Evolutionary conservation across 2,113 vertebrate species (phyloP).

Genomic region (Tragelaphus strepsiceros): DNA sequence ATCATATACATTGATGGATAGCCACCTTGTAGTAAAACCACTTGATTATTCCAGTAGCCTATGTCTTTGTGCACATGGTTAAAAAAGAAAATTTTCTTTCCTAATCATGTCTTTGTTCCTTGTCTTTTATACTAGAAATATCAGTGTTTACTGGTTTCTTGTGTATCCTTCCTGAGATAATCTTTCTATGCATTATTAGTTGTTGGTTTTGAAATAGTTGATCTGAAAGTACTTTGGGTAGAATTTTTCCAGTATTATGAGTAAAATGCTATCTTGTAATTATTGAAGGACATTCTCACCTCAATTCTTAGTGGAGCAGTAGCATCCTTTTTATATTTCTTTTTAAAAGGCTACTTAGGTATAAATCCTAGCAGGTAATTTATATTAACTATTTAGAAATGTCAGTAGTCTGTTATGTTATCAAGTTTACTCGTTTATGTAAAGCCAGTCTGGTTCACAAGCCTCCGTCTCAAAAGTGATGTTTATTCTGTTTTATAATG

Average conservation of each 20-base stretch:
- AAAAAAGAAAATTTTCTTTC: background rate
- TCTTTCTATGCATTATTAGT: background rate
- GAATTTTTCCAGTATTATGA: slow-evolving; percentile 17
- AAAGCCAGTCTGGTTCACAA: slow-evolving; percentile 18
- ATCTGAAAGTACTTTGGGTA: background rate
- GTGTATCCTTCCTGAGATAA: background rate
- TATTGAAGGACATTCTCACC: background rate
- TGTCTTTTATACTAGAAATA: background rate
- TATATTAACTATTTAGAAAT: background rate
- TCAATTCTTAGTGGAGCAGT: background rate
- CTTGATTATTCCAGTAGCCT: background rate
- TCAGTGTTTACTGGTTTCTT: background rate
- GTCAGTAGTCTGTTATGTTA: background rate
- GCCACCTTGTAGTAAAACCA: slow-evolving; percentile 6
- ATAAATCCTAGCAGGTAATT: slow-evolving; percentile 1
- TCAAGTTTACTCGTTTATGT: background rate
- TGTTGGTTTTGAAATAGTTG: slow-evolving; percentile 5
- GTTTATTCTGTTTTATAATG: background rate
- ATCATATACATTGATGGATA: background rate
- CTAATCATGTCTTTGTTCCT: background rate
- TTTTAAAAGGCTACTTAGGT: background rate
- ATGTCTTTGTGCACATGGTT: background rate
- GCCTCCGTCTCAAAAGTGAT: background rate
- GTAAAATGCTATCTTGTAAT: slow-evolving; percentile 16
- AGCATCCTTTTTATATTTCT: background rate